A percentile compares a stretch with the other conserved stretches of the same genome.
phyloP scores from a whole-genome alignment of 1,140 invertebrate species.

The Ctenoplectra terminalis region DNA sequence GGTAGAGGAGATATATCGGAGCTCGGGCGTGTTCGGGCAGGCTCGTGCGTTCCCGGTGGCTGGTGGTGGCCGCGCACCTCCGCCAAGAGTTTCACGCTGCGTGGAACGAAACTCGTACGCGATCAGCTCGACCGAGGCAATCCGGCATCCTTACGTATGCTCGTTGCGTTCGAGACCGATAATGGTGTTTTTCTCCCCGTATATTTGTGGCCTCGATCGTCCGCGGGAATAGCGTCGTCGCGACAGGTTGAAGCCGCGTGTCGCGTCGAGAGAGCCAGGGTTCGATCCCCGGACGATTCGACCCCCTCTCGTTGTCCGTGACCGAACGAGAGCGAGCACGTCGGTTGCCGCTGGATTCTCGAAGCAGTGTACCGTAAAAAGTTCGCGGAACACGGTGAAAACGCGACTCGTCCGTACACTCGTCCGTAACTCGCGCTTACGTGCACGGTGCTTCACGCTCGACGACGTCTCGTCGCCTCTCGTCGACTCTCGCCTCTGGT shows the following conservation, averaged over 20 bases:
- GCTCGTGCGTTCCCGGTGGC: conserved; percentile 68
- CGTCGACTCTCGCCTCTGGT: conserved; percentile 18
- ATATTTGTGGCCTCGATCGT: conserved; percentile 13
- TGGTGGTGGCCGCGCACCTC: conserved; percentile 76
- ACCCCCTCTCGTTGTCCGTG: conserved; percentile 20
- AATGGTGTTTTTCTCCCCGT: conserved; percentile 27
- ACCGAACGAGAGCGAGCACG: conserved; percentile 31
- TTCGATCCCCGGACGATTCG: conserved; percentile 26
- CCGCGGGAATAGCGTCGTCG: conserved; percentile 17
- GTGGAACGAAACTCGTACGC: conserved; percentile 80
- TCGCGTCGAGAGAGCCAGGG: neutral
- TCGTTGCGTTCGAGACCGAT: conserved; percentile 64
- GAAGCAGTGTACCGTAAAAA: conserved; percentile 64
- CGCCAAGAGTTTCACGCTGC: conserved; percentile 78
- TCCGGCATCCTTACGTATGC: conserved; percentile 76
- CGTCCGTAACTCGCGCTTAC: conserved; percentile 37
- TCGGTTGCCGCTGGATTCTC: conserved; percentile 37
- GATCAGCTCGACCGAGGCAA: conserved; percentile 79
- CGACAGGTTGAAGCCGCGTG: neutral
- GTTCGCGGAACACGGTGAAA: conserved; percentile 60
- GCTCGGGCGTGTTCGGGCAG: conserved; percentile 63
- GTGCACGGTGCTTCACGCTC: conserved; percentile 63
- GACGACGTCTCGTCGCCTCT: conserved; percentile 40
- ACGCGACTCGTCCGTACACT: conserved; percentile 49
- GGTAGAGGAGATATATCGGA: conserved; percentile 51